Percentiles rank a stretch among this genome's conserved stretches.
phyloP scores from a whole-genome alignment of 2,888 invertebrate genomes.

The Pristionchus exspectatus region DNA sequence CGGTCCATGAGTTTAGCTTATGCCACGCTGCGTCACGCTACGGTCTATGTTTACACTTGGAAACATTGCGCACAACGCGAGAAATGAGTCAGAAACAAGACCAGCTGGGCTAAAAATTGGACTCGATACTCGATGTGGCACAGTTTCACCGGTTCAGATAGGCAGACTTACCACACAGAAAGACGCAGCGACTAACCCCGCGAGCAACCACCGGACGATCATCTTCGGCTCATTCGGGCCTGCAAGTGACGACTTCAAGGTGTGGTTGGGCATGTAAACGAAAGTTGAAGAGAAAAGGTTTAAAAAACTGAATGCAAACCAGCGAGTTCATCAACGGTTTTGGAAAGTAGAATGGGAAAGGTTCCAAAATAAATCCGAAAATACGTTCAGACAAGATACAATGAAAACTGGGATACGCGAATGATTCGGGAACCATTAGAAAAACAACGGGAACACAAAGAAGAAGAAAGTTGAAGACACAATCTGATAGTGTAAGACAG shows the following conservation, averaged over 20 bases:
- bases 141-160: too few species aligned
- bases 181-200: neutral
- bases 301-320: too few species aligned
- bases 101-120: neutral
- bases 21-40: neutral
- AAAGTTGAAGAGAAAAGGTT: too few species aligned
- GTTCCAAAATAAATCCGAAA: too few species aligned
- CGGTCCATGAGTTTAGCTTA: neutral
- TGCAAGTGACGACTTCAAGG: neutral
- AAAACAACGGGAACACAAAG: neutral
- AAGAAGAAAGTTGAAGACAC: conserved; percentile 6
- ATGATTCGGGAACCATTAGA: neutral
- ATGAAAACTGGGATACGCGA: neutral
- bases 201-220: neutral
- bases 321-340: too few species aligned
- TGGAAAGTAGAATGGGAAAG: too few species aligned
- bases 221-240: neutral
- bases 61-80: neutral
- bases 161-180: neutral
- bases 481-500: conserved; percentile 14
- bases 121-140: too few species aligned
- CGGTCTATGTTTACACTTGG: neutral
- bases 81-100: neutral
- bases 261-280: too few species aligned
- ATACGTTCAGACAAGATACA: neutral